Evolutionary conservation across 2,113 vertebrate genomes (phyloP), one percentile per base, ranked within the genome.

Genomic region (Bubalus kerabau): DNA sequence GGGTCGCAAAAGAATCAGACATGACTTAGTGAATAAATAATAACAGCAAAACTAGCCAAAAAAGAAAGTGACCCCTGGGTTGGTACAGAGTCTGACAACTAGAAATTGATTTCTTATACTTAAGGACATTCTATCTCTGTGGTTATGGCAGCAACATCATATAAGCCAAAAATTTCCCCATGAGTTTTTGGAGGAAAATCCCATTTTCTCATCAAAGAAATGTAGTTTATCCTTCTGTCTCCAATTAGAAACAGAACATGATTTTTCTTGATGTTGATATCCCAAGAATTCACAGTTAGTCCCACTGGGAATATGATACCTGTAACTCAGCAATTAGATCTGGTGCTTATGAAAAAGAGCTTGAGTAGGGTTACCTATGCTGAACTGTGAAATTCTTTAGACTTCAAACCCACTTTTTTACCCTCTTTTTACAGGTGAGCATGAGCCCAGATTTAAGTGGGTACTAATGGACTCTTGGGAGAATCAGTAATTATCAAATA

Each of bases 131-230:
- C 91, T 76, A 87, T 19, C 56, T 83, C 32, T 11, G 15, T 93
- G 23, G 28, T 46, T 24, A 7, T 57, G 57, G 62, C 32, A 80
- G 17, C 40, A 76, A 87, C 97, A 74, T 91, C 82, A 71, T 67
- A 5, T 78, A 71, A 80, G 46, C 24, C n/a, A 62, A 96, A 88
- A 93, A 60, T 52, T 90, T 81, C 52, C 71, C 46, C 46, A 4
- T 87, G 83, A 71, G 60, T 5, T 76, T 57, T 96, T 76, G 43
- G 32, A 94, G 32, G 82, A 82, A 94, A 97, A 97, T 60, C 85
- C 52, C 54, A 92, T 59, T 23, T 91, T 90, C 60, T 92, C 36
- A 93, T 85, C 50, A 94, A 89, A 97, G 85, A 94, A 94, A 76
- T 78, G 23, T 32, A 60, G 19, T 60, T 54, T 81, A 87, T 94